phyloP scores from a whole-genome alignment of 1,140 invertebrate species.

The Dendroctonus ponderosae region DNA sequence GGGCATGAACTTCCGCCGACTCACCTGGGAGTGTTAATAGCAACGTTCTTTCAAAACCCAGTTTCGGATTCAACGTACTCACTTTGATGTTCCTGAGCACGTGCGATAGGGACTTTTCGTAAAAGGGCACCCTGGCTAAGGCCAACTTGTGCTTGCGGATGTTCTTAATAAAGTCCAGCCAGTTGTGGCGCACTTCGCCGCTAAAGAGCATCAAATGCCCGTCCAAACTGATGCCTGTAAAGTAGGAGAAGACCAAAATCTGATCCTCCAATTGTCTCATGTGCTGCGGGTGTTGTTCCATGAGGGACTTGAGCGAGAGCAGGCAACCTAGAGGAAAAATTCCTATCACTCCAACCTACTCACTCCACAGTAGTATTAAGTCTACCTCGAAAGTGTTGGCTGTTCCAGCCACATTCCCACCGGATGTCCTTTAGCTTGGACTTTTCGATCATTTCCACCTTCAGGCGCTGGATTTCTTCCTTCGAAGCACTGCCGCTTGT shows the following conservation, averaged over 20 bases:
- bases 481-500: constrained; percentile 62
- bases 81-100: constrained; percentile 76
- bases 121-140: constrained; percentile 71
- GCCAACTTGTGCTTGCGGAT: constrained; percentile 72
- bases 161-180: constrained; percentile 86
- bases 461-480: constrained; percentile 65
- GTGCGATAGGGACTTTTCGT: constrained; percentile 80
- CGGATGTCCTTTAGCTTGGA: constrained; percentile 61
- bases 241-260: constrained; percentile 78
- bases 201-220: constrained; percentile 86
- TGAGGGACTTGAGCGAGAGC: constrained; percentile 24
- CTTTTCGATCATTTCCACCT: constrained; percentile 55
- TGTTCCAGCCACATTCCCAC: constrained; percentile 87
- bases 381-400: constrained; percentile 80
- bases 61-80: background rate
- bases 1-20: constrained; percentile 86
- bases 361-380: constrained; percentile 50
- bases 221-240: constrained; percentile 84
- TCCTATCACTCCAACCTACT: too few relatives aligned
- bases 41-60: background rate
- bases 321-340: constrained; percentile 21
- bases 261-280: constrained; percentile 20
- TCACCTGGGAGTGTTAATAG: constrained; percentile 50
- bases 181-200: constrained; percentile 86
- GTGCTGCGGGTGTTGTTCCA: constrained; percentile 24